Percentiles rank a stretch among this genome's conserved stretches.
phyloP scores from a whole-genome alignment of 2,797 vertebrate species.

The Periophthalmus magnuspinnatus region DNA sequence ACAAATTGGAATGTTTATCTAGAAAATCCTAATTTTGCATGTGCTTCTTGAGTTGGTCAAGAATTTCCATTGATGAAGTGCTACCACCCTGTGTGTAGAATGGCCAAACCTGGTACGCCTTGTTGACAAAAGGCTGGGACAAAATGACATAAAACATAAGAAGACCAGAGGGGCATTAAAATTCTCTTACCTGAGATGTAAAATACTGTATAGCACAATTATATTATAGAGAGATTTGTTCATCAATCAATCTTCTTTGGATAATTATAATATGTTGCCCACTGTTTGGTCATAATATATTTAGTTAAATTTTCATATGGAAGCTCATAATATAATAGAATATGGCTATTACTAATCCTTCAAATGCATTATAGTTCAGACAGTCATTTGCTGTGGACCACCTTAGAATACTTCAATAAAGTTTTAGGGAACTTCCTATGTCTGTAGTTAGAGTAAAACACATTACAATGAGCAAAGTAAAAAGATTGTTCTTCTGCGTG shows the following conservation, averaged over 20 bases:
- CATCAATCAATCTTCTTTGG: constrained; percentile 5
- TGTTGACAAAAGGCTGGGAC: constrained; percentile 18
- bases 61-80: constrained; percentile 5
- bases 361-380: constrained; percentile 25
- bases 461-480: constrained; percentile 37
- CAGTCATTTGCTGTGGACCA: constrained; percentile 27
- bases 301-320: constrained; percentile 4
- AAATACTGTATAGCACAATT: constrained; percentile 23
- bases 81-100: constrained; percentile 28
- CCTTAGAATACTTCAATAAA: constrained; percentile 36
- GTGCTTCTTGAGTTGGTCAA: constrained; percentile 53
- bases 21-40: constrained; percentile 48
- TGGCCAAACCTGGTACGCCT: constrained; percentile 21
- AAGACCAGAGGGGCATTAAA: constrained; percentile 28
- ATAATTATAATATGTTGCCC: not conserved
- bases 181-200: constrained; percentile 59
- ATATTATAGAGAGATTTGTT: constrained; percentile 9
- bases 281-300: not conserved
- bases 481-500: constrained; percentile 35
- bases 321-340: constrained; percentile 1
- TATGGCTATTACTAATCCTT: constrained; percentile 13
- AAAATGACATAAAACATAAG: constrained; percentile 32
- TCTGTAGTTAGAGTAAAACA: constrained; percentile 35
- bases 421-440: constrained; percentile 32
- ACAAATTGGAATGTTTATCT: constrained; percentile 67